Percentiles rank a stretch among this genome's conserved stretches.
Evolutionary conservation across 2,797 vertebrate genomes (phyloP).

Genomic region (Myotis myotis): DNA sequence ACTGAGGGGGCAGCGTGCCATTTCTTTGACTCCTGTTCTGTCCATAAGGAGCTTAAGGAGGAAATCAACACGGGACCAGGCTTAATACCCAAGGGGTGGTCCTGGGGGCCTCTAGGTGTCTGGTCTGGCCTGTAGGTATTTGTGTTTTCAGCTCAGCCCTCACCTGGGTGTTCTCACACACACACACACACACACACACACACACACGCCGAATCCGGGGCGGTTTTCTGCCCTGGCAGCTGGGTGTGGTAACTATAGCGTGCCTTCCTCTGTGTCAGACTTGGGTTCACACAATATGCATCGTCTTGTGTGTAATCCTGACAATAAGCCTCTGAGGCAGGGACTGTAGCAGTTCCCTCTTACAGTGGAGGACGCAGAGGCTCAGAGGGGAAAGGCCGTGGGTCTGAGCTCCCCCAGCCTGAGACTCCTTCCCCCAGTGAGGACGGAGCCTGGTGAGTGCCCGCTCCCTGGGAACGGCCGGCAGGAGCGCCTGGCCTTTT

Average conservation of each 20-base stretch:
- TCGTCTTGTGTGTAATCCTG: not conserved
- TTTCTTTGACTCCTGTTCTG: not conserved
- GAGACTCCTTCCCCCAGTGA: too few species aligned
- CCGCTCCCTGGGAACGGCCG: not conserved
- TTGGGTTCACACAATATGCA: accelerated
- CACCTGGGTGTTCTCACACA: not conserved
- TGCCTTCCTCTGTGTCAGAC: not conserved
- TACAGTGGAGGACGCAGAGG: not conserved
- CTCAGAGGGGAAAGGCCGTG: not conserved
- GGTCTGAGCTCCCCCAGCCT: not conserved
- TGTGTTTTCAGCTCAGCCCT: not conserved
- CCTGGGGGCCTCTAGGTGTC: not conserved
- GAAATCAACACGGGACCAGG: not conserved
- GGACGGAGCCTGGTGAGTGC: accelerated
- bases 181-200: too few species aligned
- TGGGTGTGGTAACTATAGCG: not conserved
- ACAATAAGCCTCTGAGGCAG: not conserved
- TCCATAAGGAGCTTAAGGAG: not conserved
- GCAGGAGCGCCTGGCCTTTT: not conserved
- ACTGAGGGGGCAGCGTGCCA: not conserved
- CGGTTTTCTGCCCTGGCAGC: not conserved
- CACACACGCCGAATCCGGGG: not conserved
- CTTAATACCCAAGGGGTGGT: not conserved
- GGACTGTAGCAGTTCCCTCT: not conserved
- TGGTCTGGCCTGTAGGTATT: not conserved